Base-by-base conservation (phyloP, 2,113 vertebrate genomes). In the Oncorhynchus nerka region DNA sequence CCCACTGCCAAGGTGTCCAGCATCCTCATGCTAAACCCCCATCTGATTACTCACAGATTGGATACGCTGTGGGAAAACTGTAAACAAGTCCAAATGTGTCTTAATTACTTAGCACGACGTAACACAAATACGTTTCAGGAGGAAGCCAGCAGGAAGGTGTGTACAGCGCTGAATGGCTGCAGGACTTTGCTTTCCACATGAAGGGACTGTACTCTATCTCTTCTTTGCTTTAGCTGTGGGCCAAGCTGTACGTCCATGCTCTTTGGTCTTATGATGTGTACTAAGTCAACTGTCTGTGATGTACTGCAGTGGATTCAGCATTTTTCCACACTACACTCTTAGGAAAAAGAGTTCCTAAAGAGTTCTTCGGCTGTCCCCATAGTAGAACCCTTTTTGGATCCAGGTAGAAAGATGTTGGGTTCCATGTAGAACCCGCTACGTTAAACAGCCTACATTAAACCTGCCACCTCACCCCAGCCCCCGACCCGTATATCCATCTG, bases 31-130 rank as follows among this genome's bases (percentile, higher is more conserved):
- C 0, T 67, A 82, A 76, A 80, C 20, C 0, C 28, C 1, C 8
- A 51, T 62, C 75, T 39, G 73, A 73, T 76, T 72, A 84, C 22
- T 83, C 71, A 77, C 55, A 7, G 4, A 76, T 74, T 19, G 28
- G 67, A 62, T 0, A 65, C 68, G 83, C 75, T 75, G 71, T 15
- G 62, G 75, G 78, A 76, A 83, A 71, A 39, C 13, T 1, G 67
- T 77, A 78, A 83, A 62, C 22, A 3, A 15, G 32, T 28, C 4
- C 2, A 15, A 32, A 32, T 15, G 12, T 45, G n/a, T 22, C 64
- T 4, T 66, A 4, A 26, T 15, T 45, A 11, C 9, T 45, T 45
- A 11, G 13, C 22, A 30, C 13, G 6, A 20, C 6, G 20, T 12
- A 45, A 45, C 9, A 45, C 39, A 45, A 57, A 57, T 57, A 57